Evolutionary conservation across 2,888 invertebrate genomes (phyloP).

Genomic region (Pammene aurita): DNA sequence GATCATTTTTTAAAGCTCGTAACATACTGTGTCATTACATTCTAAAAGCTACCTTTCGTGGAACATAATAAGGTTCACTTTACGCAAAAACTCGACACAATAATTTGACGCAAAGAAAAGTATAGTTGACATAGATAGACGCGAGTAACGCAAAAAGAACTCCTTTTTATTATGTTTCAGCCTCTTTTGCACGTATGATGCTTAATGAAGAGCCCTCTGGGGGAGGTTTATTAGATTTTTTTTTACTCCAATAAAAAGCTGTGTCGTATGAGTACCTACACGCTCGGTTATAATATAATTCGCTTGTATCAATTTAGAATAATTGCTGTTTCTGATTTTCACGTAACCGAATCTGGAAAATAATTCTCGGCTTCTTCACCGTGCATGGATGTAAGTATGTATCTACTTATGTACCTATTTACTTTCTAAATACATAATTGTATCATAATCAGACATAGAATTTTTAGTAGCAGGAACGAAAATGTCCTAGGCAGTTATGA

Average conservation of each 20-base stretch:
- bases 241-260: conserved; percentile 39
- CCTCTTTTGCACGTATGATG: conserved; percentile 40
- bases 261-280: conserved; percentile 20
- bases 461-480: too few species aligned
- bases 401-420: not conserved
- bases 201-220: conserved; percentile 41
- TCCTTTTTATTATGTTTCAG: conserved; percentile 39
- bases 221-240: conserved; percentile 40
- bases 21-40: not conserved
- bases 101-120: not conserved
- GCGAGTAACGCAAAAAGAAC: conserved; percentile 38
- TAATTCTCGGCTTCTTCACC: not conserved
- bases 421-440: not conserved
- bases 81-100: not conserved
- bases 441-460: too few species aligned
- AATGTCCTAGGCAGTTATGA: too few species aligned
- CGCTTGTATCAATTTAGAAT: conserved; percentile 29
- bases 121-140: conserved; percentile 21
- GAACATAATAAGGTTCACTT: not conserved
- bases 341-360: conserved; percentile 11
- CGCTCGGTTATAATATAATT: conserved; percentile 29
- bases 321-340: conserved; percentile 29
- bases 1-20: conserved; percentile 1
- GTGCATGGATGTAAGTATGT: too few species aligned
- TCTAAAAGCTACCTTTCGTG: not conserved